Base-by-base conservation (phyloP, 2,797 vertebrate genomes). In the Monodelphis domestica region DNA sequence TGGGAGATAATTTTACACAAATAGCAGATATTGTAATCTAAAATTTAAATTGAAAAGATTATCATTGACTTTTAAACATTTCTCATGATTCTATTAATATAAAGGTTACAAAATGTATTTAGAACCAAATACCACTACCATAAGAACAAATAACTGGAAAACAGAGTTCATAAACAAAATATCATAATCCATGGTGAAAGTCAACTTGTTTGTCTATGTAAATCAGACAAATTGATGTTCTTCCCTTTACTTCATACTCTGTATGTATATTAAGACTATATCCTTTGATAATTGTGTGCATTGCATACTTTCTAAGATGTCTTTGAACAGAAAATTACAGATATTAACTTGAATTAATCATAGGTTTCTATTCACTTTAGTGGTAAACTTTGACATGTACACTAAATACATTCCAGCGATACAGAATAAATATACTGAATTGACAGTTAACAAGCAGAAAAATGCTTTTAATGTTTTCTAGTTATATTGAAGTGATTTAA, bases 391-490 rank as follows among this genome's bases (percentile, higher is more conserved):
- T 54, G 51, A 95, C 5, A 50, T 28, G 54, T 87, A 57, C 87
- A 63, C 91, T 59, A 29, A 53, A 87, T 55, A 51, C 53, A 24
- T 53, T 78, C 15, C 88, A 84, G 91, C 26, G 56, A 92, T 63
- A 94, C 21, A 38, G 59, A 91, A 54, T 50, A 89, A 88, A 88
- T 33, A 93, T 29, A 78, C 17, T 50, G 21, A 93, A 91, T 45
- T 95, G 59, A 45, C 91, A n/a, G 93, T 92, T 92, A 87, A 38
- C 26, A 30, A 57, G 52, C 21, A 96, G 53, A 70, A 94, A 59
- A 95, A 90, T 70, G 28, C 9, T 93, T 30, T 89, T 30, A 93
- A 89, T 87, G 93, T 12, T 59, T 94, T 51, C 78, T 33, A 93
- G 51, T 91, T 70, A 54, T 26, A 9, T 7, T 33, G 26, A 57